These are phyloP conservation scores for Epiblema foenella DNA, from an alignment of 2,888 invertebrate species.

Conservation along the genomic window DNA sequence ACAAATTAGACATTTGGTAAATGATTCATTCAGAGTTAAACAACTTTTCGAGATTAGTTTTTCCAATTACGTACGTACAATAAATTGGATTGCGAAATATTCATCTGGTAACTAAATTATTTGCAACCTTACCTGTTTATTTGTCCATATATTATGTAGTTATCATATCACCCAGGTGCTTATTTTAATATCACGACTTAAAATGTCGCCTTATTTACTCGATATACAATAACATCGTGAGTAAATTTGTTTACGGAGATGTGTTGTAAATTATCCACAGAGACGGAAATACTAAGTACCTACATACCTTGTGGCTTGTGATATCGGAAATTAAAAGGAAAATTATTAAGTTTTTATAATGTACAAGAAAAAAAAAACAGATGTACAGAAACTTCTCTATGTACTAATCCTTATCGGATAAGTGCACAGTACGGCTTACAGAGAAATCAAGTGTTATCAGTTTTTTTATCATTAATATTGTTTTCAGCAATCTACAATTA, in stretches of 20 bases:
- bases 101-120: constrained; percentile 13
- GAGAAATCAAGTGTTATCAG: neutral
- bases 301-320: neutral
- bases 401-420: neutral
- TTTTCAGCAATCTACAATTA: too few species aligned
- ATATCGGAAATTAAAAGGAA: neutral
- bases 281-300: constrained; percentile 33
- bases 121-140: constrained; percentile 34
- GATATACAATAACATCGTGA: constrained; percentile 66
- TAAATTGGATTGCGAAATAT: neutral
- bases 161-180: constrained; percentile 61
- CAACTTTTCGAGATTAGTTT: too few species aligned
- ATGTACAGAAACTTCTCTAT: neutral
- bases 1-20: too few species aligned
- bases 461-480: neutral
- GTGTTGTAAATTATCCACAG: constrained; percentile 61
- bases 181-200: constrained; percentile 71
- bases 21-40: too few species aligned
- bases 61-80: neutral
- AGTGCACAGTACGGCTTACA: neutral
- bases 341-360: neutral
- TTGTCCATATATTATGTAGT: constrained; percentile 30
- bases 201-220: constrained; percentile 63
- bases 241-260: constrained; percentile 59
- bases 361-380: neutral